Base-by-base conservation (phyloP, 2,888 invertebrate genomes). In the Cinara cedri region DNA sequence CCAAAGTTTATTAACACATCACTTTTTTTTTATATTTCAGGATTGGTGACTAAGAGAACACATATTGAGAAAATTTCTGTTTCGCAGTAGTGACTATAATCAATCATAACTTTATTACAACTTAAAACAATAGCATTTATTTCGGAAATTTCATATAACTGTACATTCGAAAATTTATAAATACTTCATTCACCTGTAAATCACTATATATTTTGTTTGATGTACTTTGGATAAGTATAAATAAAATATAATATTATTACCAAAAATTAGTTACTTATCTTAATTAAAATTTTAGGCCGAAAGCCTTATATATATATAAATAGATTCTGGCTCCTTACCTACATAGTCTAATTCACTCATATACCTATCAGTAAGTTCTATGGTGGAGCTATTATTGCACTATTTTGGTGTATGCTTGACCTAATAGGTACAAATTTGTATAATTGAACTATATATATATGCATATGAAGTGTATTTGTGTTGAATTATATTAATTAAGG, bases 101-200 rank as follows among this genome's bases (percentile, higher is more conserved):
- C 57, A 60, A 74, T 78, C 55, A 78, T 46, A 76, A 65, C 21
- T 76, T 55, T 19, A 44, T 14, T 60, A 60, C 26, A 60, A 75
- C 16, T 16, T 42, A 66, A 66, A 78, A 70, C 49, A 70, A 70
- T 70, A 78, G 42, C 42, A 34, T 21, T 72, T 11, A 60, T 19
- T 49, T 68, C 44, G n/a, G 14, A 74, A 68, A 65, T 75, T 34
- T 21, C 55, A 60, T 44, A 34, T 46, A 49, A 24, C 26, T 78
- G 76, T 78, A 68, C 49, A 78, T 68, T 78, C 57, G 46, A 78
- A 78, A 62, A 49, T 60, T 68, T 54, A 42, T 49, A 16, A 57
- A n/a, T 78, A 70, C 68, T 78, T 78, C 60, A 68, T 60, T 78
- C 19, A 60, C 51, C 70, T 78, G 78, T 70, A 78, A 70, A 78